phyloP scores from a whole-genome alignment of 2,113 vertebrate species.

The Penelope pileata region DNA sequence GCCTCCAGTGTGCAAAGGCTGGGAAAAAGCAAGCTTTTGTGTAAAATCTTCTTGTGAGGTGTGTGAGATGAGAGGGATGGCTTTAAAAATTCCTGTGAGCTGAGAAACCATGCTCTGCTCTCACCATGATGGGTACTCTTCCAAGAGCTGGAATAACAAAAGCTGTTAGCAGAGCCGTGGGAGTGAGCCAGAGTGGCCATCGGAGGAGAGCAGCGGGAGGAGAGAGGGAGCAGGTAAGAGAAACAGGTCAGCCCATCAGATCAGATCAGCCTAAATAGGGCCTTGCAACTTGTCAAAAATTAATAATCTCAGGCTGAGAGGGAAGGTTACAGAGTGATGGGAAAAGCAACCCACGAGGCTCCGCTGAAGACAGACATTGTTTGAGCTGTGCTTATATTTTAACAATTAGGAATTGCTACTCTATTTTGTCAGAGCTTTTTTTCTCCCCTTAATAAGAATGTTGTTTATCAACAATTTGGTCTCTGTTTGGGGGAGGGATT shows the following conservation, averaged over 20 bases:
- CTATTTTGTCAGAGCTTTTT: neutral
- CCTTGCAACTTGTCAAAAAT: constrained; percentile 34
- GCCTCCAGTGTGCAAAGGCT: neutral
- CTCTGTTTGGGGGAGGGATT: neutral
- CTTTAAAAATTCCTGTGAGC: neutral
- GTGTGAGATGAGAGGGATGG: neutral
- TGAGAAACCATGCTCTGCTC: neutral
- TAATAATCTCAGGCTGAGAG: constrained; percentile 9
- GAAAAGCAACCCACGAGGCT: neutral
- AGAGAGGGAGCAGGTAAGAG: neutral
- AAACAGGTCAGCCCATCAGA: constrained; percentile 40
- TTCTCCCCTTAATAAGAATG: neutral
- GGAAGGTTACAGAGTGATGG: neutral
- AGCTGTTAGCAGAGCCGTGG: constrained; percentile 7
- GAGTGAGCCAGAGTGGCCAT: neutral
- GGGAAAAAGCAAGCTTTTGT: neutral
- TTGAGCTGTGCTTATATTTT: neutral
- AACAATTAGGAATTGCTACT: neutral
- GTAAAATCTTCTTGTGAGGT: neutral
- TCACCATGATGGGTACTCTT: neutral
- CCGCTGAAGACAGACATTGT: neutral
- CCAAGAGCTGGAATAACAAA: neutral
- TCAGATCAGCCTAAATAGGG: constrained; percentile 8
- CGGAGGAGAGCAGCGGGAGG: neutral
- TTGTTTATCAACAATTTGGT: neutral